A percentile compares a stretch with the other conserved stretches of the same genome.
phyloP scores from a whole-genome alignment of 2,888 invertebrate species.

The Tromatobia lineatoria region DNA sequence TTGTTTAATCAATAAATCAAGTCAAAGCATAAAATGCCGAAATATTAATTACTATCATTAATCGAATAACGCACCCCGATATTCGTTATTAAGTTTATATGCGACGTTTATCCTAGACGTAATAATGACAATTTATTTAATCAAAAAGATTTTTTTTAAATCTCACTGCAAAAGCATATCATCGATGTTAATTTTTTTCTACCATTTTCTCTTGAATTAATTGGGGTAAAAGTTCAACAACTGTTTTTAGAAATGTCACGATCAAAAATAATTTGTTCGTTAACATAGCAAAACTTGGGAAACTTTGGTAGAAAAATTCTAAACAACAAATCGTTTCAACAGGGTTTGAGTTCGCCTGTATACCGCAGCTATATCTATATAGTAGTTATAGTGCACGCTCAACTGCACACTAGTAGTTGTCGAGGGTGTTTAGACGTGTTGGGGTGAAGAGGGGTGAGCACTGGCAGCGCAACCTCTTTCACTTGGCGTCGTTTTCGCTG shows the following conservation, averaged over 20 bases:
- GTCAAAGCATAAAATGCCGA: no score
- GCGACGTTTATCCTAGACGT: no score
- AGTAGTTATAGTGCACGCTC: neutral
- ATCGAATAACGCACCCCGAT: no score
- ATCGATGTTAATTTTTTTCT: neutral
- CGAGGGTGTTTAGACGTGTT: constrained; percentile 20
- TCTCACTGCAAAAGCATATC: no score
- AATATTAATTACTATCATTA: no score
- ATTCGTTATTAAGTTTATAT: no score
- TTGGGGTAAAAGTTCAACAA: neutral
- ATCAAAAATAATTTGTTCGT: neutral
- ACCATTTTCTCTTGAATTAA: neutral
- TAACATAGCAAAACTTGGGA: neutral
- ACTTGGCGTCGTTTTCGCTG: constrained; percentile 55
- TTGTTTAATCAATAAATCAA: no score
- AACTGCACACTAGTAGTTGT: neutral
- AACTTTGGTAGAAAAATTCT: neutral
- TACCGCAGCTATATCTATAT: neutral
- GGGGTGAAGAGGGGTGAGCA: constrained; percentile 26
- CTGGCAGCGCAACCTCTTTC: constrained; percentile 39
- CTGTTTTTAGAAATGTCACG: neutral
- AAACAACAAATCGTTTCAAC: neutral
- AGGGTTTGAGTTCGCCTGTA: neutral
- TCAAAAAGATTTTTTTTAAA: neutral
- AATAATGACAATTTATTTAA: no score